Base-by-base conservation (phyloP, 1,140 invertebrate genomes). In the Leptopilina boulardi region DNA sequence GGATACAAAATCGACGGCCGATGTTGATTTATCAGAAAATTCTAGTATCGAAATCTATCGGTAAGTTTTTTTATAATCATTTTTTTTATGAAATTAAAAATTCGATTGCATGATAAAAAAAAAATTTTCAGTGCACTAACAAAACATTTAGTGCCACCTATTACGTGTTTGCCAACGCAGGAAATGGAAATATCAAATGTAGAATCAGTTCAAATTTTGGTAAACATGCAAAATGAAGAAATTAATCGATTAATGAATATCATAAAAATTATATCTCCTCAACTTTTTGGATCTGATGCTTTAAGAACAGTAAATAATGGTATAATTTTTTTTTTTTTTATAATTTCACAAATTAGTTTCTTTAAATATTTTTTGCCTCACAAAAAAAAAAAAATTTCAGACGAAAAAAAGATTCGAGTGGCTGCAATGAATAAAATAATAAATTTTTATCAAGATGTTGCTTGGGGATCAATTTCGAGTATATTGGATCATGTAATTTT, bases 401-500 rank as follows among this genome's bases (percentile, higher is more conserved):
- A 88, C 6, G 85, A 89, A 75, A 80, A 78, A 3, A 91, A 82
- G 81, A 86, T 93, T 15, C 92, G 89, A 59, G 85, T 82, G 26
- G 92, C 89, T 86, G 89, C 92, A 71, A 78, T 91, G 72, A 88
- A 85, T 73, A 93, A 89, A 85, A 87, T 92, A 23, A 84, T 87
- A 54, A 91, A 91, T 77, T 93, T 93, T 73, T 94, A 94, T 72
- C 90, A 93, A 80, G 91, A 93, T 80, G 87, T 93, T 6, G 85
- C 95, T 18, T 96, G 95, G 95, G 93, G 93, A 1, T 93, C 95
- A 79, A 93, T 96, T 3, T 95, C 95, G 3, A 93, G 93, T 54
- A 95, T 93, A 84, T 88, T 95, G 66, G 95, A 96, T 85, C 95
- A 96, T 80, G 93, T 95, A 5, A 90, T 96, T n/a, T 89, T 96